Conservation (phyloP, 2,888 invertebrate species). For the Electrophaes corylata region DNA sequence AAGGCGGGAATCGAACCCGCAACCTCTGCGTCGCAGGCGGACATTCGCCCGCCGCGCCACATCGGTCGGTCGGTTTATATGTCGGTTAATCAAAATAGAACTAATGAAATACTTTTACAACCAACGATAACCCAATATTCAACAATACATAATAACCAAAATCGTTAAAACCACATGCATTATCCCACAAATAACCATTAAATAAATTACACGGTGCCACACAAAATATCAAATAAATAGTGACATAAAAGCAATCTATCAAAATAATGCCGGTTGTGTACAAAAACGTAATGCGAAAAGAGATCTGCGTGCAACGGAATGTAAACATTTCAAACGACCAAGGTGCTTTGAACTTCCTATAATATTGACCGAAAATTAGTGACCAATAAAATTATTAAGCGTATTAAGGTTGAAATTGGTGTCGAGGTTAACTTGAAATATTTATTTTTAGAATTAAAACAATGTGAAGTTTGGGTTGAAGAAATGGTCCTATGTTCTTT, state of each 20-base stretch:
- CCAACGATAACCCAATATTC: not conserved
- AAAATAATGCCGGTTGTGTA: slow-evolving; percentile 43
- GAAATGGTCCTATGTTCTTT: slow-evolving; percentile 1
- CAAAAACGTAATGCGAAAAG: slow-evolving; percentile 67
- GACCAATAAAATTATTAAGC: slow-evolving; percentile 5
- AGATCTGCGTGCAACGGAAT: slow-evolving; percentile 73
- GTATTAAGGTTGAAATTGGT: slow-evolving; percentile 13
- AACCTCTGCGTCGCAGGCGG: no score
- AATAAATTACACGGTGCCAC: slow-evolving; percentile 10
- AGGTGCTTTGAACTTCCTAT: slow-evolving; percentile 19
- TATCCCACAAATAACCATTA: slow-evolving; percentile 39
- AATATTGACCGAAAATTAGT: slow-evolving; percentile 9
- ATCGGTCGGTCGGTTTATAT: no score
- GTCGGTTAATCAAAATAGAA: not conserved
- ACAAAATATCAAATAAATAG: slow-evolving; percentile 43
- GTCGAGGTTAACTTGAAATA: not conserved
- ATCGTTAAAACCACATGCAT: slow-evolving; percentile 44
- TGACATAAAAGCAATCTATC: slow-evolving; percentile 53
- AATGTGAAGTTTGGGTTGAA: slow-evolving; percentile 3
- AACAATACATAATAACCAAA: not conserved
- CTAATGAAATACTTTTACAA: not conserved
- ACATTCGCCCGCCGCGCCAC: no score
- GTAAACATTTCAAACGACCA: slow-evolving; percentile 33
- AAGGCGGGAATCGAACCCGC: no score
- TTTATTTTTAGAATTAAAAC: slow-evolving; percentile 4